These are phyloP conservation scores for Gibbula magus DNA, from an alignment of 2,888 invertebrate species.

Conservation along the genomic window DNA sequence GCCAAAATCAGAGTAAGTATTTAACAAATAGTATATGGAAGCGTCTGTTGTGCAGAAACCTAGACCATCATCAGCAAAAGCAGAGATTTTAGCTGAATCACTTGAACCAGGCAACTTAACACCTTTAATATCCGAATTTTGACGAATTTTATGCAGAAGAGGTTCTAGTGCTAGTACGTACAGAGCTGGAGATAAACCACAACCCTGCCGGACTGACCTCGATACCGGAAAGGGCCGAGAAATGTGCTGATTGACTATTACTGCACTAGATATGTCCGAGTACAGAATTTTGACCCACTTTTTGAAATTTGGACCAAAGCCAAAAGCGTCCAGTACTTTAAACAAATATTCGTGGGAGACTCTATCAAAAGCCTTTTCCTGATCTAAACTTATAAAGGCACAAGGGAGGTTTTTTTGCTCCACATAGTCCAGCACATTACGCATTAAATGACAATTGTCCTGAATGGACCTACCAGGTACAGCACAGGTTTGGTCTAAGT, in stretches of 20 bases:
- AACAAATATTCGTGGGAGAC: constrained; percentile 46
- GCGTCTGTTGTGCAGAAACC: constrained; percentile 4
- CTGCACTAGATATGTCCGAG: constrained; percentile 37
- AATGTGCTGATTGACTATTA: constrained; percentile 43
- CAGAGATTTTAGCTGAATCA: constrained; percentile 24
- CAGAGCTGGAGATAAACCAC: constrained; percentile 15
- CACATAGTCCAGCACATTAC: constrained; percentile 43
- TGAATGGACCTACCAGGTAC: constrained; percentile 46
- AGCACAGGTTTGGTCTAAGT: constrained; percentile 45
- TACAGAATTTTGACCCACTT: constrained; percentile 48
- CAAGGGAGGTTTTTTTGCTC: constrained; percentile 40
- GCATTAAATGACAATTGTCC: constrained; percentile 45
- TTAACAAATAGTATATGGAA: background rate
- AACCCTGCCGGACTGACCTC: constrained; percentile 25
- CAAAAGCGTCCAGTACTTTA: constrained; percentile 40
- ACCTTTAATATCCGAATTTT: background rate
- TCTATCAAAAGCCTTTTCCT: constrained; percentile 53
- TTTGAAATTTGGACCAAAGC: constrained; percentile 43
- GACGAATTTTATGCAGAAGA: constrained; percentile 2
- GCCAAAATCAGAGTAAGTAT: background rate
- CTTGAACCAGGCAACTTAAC: constrained; percentile 19
- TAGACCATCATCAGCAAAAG: constrained; percentile 30
- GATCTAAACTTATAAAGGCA: constrained; percentile 47
- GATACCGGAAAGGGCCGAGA: constrained; percentile 25
- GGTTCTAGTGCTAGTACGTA: constrained; percentile 29